Conservation (phyloP, 2,888 invertebrate genomes). For the Hypolimnas misippus region DNA sequence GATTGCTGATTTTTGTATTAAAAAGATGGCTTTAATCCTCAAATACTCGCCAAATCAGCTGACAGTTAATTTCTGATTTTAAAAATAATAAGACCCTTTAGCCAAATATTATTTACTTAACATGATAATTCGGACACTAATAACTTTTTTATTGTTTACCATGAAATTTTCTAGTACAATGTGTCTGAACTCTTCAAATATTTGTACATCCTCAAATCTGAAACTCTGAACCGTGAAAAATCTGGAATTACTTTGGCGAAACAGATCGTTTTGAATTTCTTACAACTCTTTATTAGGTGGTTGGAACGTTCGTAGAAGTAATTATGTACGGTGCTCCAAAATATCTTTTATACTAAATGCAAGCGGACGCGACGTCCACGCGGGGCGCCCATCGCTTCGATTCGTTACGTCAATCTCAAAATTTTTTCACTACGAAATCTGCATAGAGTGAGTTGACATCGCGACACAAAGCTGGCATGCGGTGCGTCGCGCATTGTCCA, state of each 20-base stretch:
- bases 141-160: no score
- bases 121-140: no score
- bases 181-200: constrained; percentile 13
- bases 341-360: constrained; percentile 67
- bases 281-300: constrained; percentile 74
- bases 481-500: constrained; percentile 70
- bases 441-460: constrained; percentile 82
- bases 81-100: no score
- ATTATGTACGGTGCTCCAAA: constrained; percentile 78
- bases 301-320: constrained; percentile 74
- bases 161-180: background rate
- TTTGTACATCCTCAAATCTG: constrained; percentile 42
- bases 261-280: constrained; percentile 61
- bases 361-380: constrained; percentile 57
- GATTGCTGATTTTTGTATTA: no score
- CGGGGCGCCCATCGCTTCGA: constrained; percentile 74
- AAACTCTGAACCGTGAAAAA: constrained; percentile 58
- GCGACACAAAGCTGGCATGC: constrained; percentile 72
- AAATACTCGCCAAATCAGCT: no score
- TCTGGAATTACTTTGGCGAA: constrained; percentile 54
- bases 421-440: constrained; percentile 75
- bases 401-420: constrained; percentile 82
- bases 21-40: no score
- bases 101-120: no score
- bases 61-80: no score